These are phyloP conservation scores for Magallana gigas DNA, from an alignment of 1,140 invertebrate species.

Conservation along the genomic window DNA sequence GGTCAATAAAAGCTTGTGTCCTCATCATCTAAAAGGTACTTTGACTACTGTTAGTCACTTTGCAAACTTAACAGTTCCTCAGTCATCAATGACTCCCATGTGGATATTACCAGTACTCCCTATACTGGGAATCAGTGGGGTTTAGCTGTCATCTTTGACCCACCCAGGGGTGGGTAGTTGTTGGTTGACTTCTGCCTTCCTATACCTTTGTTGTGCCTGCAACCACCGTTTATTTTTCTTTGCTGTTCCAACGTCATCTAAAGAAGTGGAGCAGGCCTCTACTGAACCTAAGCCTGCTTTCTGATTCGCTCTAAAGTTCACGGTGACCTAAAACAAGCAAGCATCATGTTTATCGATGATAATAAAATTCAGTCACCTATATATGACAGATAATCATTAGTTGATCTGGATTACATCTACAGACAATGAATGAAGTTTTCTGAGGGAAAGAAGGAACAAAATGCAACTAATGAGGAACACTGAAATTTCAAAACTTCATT, in stretches of 20 bases:
- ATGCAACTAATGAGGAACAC: too few species aligned
- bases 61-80: too few species aligned
- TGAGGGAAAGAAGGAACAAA: too few species aligned
- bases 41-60: too few species aligned
- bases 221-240: constrained; percentile 38
- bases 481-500: too few species aligned
- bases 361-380: too few species aligned
- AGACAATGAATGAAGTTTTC: too few species aligned
- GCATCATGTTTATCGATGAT: too few species aligned
- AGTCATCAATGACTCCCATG: too few species aligned
- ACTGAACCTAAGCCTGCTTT: constrained; percentile 49
- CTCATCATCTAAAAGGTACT: neutral
- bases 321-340: constrained; percentile 30
- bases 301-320: constrained; percentile 44
- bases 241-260: constrained; percentile 30
- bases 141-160: neutral
- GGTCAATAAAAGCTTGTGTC: neutral
- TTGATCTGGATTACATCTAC: too few species aligned
- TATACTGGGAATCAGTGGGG: neutral
- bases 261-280: constrained; percentile 15
- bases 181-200: constrained; percentile 5
- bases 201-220: constrained; percentile 27
- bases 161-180: neutral
- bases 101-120: neutral
- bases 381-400: too few species aligned